Base-by-base conservation (phyloP, 2,113 vertebrate species). In the Ariopsis seemanni region DNA sequence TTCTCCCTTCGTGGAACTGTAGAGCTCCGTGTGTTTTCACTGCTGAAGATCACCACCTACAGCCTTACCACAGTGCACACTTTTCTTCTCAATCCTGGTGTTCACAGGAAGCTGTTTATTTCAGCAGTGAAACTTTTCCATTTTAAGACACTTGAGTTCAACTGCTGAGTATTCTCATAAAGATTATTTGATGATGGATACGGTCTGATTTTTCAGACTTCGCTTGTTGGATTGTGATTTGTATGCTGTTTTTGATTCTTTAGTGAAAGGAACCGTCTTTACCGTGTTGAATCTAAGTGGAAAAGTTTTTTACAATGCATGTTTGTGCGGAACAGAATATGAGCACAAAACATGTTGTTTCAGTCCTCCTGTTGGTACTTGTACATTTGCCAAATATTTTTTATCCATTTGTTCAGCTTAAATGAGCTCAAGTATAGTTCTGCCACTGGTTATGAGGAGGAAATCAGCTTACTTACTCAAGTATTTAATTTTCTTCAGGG, bases 21-120 rank as follows among this genome's bases (percentile, higher is more conserved):
- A 30, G 62, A 63, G 17, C n/a, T 80, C 27, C 10, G 34, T 25
- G n/a, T 4, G 22, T 85, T 84, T 60, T 42, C 14, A 63, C 79
- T 53, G 79, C 57, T 78, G 62, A 67, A 77, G 30, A 77, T 17
- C 63, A 57, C 65, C 50, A 67, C 25, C 55, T 17, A 84, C 22
- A 1, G 65, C n/a, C 74, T 57, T 22, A 79, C 74, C 27, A n/a
- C 82, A 84, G 14, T 50, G n/a, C 50, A 78, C 82, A 34, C 52
- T 27, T 18, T 85, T 85, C 52, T 53, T 55, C 67, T 71, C 62
- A 57, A 83, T 88, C n/a, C 79, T 80, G 80, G 11, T 65, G 82
- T 86, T 75, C 72, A 71, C 34, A 83, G 78, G 74, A 88, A 90
- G 72, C 72, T 88, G 72, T 87, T 85, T 42, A 48, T 78, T 84